phyloP scores from a whole-genome alignment of 64 coral and sea anemone species.

The Porites australiensis region DNA sequence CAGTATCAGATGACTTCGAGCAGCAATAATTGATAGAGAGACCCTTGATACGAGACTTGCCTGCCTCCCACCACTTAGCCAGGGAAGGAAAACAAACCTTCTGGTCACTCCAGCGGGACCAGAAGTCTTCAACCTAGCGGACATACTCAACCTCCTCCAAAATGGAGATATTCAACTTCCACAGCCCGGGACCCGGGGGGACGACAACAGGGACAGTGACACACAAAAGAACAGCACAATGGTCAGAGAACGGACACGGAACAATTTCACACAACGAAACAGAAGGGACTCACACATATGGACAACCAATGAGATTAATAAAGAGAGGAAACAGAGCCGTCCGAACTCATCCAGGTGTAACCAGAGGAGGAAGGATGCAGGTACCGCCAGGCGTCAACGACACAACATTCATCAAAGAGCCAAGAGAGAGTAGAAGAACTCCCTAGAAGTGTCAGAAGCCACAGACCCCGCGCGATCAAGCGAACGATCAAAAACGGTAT shows the following conservation, averaged over 20 bases:
- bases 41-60: slow-evolving; percentile 10
- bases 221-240: not conserved
- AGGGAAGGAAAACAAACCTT: slow-evolving; percentile 18
- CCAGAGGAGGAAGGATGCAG: not conserved
- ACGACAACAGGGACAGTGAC: not conserved
- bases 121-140: slow-evolving; percentile 10
- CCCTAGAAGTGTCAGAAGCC: not conserved
- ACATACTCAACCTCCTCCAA: slow-evolving; percentile 16
- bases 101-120: slow-evolving; percentile 24
- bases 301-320: slow-evolving; percentile 48
- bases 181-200: slow-evolving; percentile 1
- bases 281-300: not conserved
- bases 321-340: slow-evolving; percentile 1
- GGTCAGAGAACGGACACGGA: slow-evolving; percentile 29
- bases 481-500: slow-evolving; percentile 37
- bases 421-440: not conserved
- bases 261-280: not conserved
- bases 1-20: too few relatives aligned
- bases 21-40: not conserved
- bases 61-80: slow-evolving; percentile 51
- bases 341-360: slow-evolving; percentile 35
- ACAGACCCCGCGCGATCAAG: not conserved
- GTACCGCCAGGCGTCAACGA: slow-evolving; percentile 4
- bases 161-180: slow-evolving; percentile 54
- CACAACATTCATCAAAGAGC: not conserved